phyloP scores from a whole-genome alignment of 2,888 invertebrate genomes.

The Nomada fucata region DNA sequence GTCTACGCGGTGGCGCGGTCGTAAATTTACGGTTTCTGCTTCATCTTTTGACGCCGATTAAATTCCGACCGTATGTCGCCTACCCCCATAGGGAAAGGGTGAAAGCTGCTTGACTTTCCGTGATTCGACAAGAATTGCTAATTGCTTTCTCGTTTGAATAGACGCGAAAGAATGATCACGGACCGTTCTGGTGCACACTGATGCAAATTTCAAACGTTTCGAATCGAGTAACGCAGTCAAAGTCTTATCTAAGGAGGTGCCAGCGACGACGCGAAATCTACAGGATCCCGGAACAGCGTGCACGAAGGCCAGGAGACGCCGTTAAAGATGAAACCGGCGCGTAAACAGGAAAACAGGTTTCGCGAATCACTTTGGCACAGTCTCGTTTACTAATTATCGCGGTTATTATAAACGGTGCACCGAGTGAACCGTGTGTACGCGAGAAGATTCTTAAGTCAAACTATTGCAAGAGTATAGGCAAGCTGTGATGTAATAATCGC shows the following conservation, averaged over 20 bases:
- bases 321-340: constrained; percentile 25
- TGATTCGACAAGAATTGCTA: not conserved
- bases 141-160: no score
- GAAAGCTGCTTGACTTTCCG: not conserved
- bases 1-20: constrained; percentile 45
- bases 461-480: not conserved
- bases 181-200: no score
- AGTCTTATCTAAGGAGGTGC: not conserved
- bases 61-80: constrained; percentile 8
- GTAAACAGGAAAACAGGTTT: constrained; percentile 52
- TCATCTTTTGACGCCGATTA: constrained; percentile 32
- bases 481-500: not conserved
- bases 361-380: constrained; percentile 26
- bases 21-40: constrained; percentile 59
- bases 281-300: not conserved
- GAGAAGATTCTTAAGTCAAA: constrained; percentile 13
- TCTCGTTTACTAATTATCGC: constrained; percentile 32
- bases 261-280: not conserved
- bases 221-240: not conserved
- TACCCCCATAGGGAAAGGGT: constrained; percentile 6
- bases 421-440: not conserved
- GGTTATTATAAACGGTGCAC: constrained; percentile 6
- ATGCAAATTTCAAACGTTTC: no score
- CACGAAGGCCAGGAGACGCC: constrained; percentile 27
- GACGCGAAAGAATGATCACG: no score